Conservation (phyloP, 2,888 invertebrate species). For the Mesorhabditis belari region DNA sequence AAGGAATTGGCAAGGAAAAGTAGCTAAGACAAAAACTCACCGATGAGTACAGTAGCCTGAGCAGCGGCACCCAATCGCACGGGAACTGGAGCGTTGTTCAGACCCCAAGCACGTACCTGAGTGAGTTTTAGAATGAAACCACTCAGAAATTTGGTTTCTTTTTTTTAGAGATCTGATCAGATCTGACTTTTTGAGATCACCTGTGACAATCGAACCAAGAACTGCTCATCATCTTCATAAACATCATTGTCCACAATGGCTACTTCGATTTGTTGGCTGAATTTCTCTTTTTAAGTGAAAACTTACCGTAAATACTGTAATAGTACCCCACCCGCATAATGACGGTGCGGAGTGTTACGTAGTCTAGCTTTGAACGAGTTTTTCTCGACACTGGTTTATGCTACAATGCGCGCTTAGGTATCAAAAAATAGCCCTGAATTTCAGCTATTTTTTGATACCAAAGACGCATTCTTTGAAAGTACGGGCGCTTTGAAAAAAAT, state of each 20-base stretch:
- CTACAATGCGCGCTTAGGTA: too few relatives aligned
- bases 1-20: too few relatives aligned
- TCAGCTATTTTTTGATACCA: too few relatives aligned
- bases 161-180: conserved; percentile 12
- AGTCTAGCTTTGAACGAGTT: too few relatives aligned
- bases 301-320: background rate
- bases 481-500: too few relatives aligned
- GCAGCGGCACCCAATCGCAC: conserved; percentile 75
- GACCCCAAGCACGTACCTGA: conserved; percentile 26
- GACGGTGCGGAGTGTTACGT: too few relatives aligned
- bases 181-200: conserved; percentile 18
- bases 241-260: conserved; percentile 96
- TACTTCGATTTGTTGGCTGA: conserved; percentile 72
- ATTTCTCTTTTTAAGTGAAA: background rate
- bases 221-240: conserved; percentile 98
- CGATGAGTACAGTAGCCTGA: conserved; percentile 87
- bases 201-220: conserved; percentile 72
- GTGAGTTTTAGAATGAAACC: background rate
- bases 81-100: conserved; percentile 16
- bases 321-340: too few relatives aligned
- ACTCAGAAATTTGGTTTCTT: background rate
- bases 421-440: too few relatives aligned
- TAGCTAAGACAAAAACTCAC: background rate
- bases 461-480: too few relatives aligned
- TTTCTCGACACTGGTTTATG: too few relatives aligned